Evolutionary conservation across 1,140 invertebrate species (phyloP).

Genomic region (Nylanderia fulva): DNA sequence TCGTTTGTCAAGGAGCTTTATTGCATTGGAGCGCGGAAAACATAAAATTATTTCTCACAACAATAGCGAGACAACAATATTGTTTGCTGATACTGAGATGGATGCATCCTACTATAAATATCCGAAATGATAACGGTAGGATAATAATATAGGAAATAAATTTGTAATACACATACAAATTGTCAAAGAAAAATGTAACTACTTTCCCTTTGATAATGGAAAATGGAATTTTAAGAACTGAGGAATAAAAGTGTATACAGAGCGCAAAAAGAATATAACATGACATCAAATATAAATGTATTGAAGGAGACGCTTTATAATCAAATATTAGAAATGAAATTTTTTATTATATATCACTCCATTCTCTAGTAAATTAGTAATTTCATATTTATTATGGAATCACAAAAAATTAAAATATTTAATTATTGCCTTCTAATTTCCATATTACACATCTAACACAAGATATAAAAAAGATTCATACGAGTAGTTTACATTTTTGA

Average conservation of each 20-base stretch:
- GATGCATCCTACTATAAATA: slow-evolving; percentile 63
- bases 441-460: not conserved
- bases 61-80: slow-evolving; percentile 82
- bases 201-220: not conserved
- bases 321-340: not conserved
- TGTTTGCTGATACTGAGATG: slow-evolving; percentile 83
- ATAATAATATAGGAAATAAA: slow-evolving; percentile 49
- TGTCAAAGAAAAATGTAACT: not conserved
- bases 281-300: not conserved
- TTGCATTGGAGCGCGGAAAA: slow-evolving; percentile 92
- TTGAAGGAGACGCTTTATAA: not conserved
- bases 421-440: slow-evolving; percentile 12
- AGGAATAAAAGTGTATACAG: not conserved
- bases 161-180: slow-evolving; percentile 54
- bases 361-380: not conserved
- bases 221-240: not conserved
- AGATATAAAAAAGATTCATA: not conserved
- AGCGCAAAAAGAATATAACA: not conserved
- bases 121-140: slow-evolving; percentile 22
- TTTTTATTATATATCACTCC: slow-evolving; percentile 1
- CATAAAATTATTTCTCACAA: slow-evolving; percentile 85
- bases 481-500: not conserved
- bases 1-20: slow-evolving; percentile 93
- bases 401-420: not conserved
- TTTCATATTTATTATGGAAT: slow-evolving; percentile 25